These are phyloP conservation scores for Escarpia spicata DNA, from an alignment of 2,888 invertebrate genomes.

Conservation along the genomic window DNA sequence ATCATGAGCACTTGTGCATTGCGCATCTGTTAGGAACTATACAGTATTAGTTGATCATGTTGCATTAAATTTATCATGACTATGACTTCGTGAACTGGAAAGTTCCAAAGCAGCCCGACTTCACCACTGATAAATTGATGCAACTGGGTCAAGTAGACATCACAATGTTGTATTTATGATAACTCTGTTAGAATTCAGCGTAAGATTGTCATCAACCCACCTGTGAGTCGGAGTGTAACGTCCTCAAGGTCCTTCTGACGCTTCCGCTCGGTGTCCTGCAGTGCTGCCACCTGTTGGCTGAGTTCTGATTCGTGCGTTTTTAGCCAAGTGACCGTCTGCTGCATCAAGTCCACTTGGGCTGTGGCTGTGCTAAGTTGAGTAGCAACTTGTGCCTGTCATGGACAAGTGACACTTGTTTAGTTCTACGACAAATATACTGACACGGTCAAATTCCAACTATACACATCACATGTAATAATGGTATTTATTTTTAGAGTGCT, in stretches of 20 bases:
- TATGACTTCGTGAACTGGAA: too few relatives aligned
- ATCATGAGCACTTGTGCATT: too few relatives aligned
- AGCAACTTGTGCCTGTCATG: constrained; percentile 51
- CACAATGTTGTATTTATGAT: too few relatives aligned
- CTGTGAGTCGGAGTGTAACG: not conserved
- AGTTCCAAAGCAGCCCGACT: too few relatives aligned
- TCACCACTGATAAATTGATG: too few relatives aligned
- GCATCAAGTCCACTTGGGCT: constrained; percentile 55
- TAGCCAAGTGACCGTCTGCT: constrained; percentile 53
- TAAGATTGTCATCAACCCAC: not conserved
- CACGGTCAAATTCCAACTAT: not conserved
- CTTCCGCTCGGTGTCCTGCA: constrained; percentile 42
- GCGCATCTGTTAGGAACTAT: too few relatives aligned
- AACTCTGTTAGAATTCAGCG: too few relatives aligned
- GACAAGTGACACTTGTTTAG: not conserved
- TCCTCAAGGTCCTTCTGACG: constrained; percentile 48
- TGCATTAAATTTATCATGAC: too few relatives aligned
- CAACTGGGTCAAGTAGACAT: too few relatives aligned
- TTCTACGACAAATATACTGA: not conserved
- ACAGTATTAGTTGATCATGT: too few relatives aligned
- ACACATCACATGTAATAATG: not conserved
- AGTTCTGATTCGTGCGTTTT: constrained; percentile 57
- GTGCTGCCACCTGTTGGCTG: constrained; percentile 50
- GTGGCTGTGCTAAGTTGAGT: constrained; percentile 54
- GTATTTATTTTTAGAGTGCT: not conserved